Evolutionary conservation across 2,113 vertebrate genomes (phyloP), one percentile per base, ranked within the genome.

Genomic region (Excalfactoria chinensis): DNA sequence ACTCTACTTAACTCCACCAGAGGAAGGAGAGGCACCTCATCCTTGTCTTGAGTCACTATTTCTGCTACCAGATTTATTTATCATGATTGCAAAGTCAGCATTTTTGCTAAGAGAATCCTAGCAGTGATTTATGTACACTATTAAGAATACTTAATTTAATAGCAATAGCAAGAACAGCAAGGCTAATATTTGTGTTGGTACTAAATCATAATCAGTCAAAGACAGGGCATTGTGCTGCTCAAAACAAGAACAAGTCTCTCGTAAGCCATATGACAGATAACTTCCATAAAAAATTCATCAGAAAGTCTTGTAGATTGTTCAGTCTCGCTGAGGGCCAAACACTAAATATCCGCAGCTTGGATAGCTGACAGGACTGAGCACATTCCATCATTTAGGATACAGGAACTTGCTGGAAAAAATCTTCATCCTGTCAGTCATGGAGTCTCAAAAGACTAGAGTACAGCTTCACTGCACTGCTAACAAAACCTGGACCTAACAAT

Each of bases 1-100:
- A 37, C 19, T 75, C 9, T 56, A 63, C 21, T 40, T 44, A 26
- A 15, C 26, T 72, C 13, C 46, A 86, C 13, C 21, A 70, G 4
- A 13, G 40, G 28, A 0, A 2, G 8, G 25, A 44, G 40, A 23
- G 9, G 8, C 32, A 68, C 48, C 23, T 41, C 49, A 5, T 2
- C 20, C 23, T 16, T 7, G 22, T 11, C 46, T 81, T 32, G 13
- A 67, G 16, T n/a, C 19, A 30, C 4, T 62, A 26, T 30, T 82
- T 81, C 70, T 51, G 16, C n/a, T 35, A 55, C 2, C 7, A 53
- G 66, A 88, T 17, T 9, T 11, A 43, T 37, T 74, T 82, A 59
- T 46, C 32, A 46, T 28, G 28, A 7, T 79, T 85, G 37, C 12
- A 44, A 84, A 84, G 30, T 58, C 41, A 58, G 46, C 22, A 21